Evolutionary conservation across 2,797 vertebrate genomes (phyloP).

Genomic region (Ciconia nigra): DNA sequence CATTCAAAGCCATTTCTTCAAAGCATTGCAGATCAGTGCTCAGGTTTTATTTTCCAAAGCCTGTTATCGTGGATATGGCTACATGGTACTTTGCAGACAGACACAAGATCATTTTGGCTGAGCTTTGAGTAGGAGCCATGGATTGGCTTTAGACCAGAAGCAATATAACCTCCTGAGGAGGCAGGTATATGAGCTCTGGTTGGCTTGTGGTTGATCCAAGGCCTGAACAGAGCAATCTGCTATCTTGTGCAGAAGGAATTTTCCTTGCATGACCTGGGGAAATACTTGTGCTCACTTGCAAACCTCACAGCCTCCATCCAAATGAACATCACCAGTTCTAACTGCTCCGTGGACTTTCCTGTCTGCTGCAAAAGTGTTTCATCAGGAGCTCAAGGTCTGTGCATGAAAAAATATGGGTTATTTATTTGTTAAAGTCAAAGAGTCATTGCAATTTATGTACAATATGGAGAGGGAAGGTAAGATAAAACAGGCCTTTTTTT

Average conservation of each 20-base stretch:
- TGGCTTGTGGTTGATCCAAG: neutral
- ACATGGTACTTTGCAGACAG: constrained; percentile 27
- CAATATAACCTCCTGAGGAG: neutral
- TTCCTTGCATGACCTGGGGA: neutral
- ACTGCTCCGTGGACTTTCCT: neutral
- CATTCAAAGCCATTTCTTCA: constrained; percentile 57
- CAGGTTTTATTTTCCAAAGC: constrained; percentile 45
- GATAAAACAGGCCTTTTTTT: neutral
- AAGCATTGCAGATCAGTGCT: constrained; percentile 29
- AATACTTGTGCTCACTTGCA: neutral
- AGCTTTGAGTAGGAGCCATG: neutral
- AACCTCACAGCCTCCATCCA: neutral
- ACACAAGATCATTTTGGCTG: constrained; percentile 25
- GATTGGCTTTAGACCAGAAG: neutral
- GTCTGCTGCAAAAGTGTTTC: neutral
- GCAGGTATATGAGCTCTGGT: neutral
- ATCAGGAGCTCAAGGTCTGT: neutral
- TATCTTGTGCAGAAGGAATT: neutral
- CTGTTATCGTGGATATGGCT: constrained; percentile 54
- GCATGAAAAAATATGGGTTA: neutral
- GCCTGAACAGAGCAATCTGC: neutral
- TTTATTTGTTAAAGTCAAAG: neutral
- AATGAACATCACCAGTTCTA: neutral
- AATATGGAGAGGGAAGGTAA: neutral
- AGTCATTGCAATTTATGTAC: neutral